Conservation (phyloP, 1,140 invertebrate species). For the Macrosteles quadrilineatus region DNA sequence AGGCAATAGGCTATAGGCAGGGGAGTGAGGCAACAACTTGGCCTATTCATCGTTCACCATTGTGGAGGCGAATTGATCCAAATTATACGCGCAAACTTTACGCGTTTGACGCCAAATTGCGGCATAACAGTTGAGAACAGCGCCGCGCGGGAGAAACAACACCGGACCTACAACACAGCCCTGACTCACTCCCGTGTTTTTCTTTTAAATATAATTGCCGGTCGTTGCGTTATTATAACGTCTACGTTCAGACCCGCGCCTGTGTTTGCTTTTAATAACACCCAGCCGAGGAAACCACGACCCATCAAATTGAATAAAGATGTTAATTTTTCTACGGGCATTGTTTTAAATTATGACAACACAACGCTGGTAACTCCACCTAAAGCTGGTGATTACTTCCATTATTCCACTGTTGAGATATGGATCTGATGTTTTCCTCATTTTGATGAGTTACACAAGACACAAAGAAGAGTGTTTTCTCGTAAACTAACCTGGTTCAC, state of each 20-base stretch:
- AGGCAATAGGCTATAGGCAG: no score
- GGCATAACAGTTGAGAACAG: neutral
- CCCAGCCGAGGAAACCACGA: neutral
- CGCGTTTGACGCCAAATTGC: neutral
- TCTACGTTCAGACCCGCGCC: neutral
- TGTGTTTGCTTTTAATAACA: constrained; percentile 18
- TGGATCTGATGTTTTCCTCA: no score
- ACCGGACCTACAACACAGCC: no score
- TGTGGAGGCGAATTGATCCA: neutral
- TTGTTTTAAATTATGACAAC: constrained; percentile 4
- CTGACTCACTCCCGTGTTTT: constrained; percentile 8
- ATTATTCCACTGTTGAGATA: no score
- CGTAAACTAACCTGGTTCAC: no score
- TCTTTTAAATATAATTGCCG: constrained; percentile 23
- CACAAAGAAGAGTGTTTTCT: no score
- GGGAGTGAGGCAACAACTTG: neutral
- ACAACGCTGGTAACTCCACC: no score
- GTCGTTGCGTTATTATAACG: constrained; percentile 6
- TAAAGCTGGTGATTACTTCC: no score
- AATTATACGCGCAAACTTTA: neutral
- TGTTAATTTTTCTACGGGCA: constrained; percentile 14
- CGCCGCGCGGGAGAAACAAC: neutral
- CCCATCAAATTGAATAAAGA: constrained; percentile 6
- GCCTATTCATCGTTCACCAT: constrained; percentile 10
- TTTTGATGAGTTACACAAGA: no score